These are phyloP conservation scores for Endomychus coccineus DNA, from an alignment of 2,888 invertebrate genomes.

Conservation along the genomic window DNA sequence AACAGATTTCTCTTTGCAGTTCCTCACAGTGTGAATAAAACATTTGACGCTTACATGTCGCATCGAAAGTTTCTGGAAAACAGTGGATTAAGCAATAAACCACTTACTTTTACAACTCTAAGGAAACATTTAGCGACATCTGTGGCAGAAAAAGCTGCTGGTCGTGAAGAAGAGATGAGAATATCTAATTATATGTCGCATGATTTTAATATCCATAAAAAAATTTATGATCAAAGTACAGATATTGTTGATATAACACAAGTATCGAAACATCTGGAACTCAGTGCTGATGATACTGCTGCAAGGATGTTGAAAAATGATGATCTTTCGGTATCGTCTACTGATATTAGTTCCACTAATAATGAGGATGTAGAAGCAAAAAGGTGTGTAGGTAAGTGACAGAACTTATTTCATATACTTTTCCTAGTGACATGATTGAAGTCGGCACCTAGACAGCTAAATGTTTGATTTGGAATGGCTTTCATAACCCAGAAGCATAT, in stretches of 20 bases:
- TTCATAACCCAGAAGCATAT: too few relatives aligned
- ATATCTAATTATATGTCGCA: conserved; percentile 2
- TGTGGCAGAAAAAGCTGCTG: background rate
- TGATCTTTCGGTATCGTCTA: too few relatives aligned
- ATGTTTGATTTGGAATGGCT: too few relatives aligned
- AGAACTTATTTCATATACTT: too few relatives aligned
- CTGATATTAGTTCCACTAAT: too few relatives aligned
- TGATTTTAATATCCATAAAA: conserved; percentile 3
- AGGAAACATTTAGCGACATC: conserved; percentile 2
- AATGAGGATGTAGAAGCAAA: too few relatives aligned
- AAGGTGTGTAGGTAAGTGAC: too few relatives aligned
- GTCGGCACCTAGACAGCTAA: too few relatives aligned
- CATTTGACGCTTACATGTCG: background rate
- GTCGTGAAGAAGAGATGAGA: background rate
- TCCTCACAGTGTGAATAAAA: background rate
- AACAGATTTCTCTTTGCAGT: conserved; percentile 1
- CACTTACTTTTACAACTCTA: background rate
- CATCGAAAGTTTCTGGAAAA: background rate
- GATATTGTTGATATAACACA: background rate
- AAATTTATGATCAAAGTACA: conserved; percentile 2
- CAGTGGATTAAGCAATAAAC: background rate
- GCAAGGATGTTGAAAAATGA: too few relatives aligned
- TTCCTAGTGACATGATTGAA: too few relatives aligned
- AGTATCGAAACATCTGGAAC: background rate
- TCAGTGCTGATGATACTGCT: too few relatives aligned